phyloP scores from a whole-genome alignment of 2,113 vertebrate genomes.

The Megaceryle torquata region DNA sequence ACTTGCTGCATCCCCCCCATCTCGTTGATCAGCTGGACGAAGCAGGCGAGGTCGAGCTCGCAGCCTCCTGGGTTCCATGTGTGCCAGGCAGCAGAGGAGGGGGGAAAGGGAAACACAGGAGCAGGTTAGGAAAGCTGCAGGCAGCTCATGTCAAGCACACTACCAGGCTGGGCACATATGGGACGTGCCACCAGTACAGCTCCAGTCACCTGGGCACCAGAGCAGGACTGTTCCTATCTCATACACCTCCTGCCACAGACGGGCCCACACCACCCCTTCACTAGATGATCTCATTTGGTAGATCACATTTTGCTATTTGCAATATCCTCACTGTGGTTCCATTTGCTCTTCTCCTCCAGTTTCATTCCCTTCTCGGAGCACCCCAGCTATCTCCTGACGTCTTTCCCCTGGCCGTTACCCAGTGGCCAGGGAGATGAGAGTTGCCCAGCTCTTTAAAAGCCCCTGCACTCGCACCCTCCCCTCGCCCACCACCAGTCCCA shows the following conservation, averaged over 20 bases:
- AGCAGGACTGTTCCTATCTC: not conserved
- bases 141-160: accelerated
- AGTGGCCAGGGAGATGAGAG: not conserved
- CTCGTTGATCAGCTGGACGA: conserved; percentile 97
- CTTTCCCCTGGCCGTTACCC: not conserved
- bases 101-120: conserved; percentile 29
- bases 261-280: not conserved
- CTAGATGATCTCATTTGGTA: not conserved
- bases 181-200: not conserved
- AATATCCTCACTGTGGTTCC: not conserved
- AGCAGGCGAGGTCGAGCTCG: conserved; percentile 97
- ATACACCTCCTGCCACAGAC: not conserved
- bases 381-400: not conserved
- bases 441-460: not conserved
- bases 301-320: not conserved
- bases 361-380: not conserved
- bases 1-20: conserved; percentile 99
- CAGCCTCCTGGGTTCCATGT: conserved; percentile 81
- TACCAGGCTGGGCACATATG: not conserved
- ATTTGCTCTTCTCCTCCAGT: not conserved
- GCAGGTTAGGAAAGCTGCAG: not conserved
- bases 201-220: not conserved
- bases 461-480: not conserved
- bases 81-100: not conserved
- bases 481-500: not conserved